These are phyloP conservation scores for Stramonita haemastoma DNA, from an alignment of 2,888 invertebrate species.

Conservation along the genomic window DNA sequence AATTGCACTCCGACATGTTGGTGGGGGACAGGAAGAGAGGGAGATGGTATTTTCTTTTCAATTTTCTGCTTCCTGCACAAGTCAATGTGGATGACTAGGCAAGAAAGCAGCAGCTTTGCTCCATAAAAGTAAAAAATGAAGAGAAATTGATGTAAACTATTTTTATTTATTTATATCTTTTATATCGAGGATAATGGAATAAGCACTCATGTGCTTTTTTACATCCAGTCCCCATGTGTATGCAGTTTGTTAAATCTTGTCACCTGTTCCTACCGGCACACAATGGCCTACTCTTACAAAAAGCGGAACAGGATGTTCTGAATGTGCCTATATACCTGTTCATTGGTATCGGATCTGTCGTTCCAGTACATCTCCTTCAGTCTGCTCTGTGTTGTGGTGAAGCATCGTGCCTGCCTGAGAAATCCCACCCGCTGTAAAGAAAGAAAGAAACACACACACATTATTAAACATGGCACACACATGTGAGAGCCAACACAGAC, in stretches of 20 bases:
- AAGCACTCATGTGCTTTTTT: no score
- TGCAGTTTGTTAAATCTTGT: no score
- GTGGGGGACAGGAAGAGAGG: no score
- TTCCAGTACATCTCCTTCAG: conserved; percentile 72
- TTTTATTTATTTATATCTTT: no score
- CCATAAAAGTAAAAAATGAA: neutral
- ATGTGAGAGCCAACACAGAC: neutral
- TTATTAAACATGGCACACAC: neutral
- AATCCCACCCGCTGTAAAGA: neutral
- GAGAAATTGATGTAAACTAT: neutral
- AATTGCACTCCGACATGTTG: no score
- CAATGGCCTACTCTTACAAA: no score
- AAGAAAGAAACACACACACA: neutral
- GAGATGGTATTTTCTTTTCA: no score
- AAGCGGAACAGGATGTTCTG: neutral
- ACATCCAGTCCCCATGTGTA: neutral
- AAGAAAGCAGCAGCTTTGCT: neutral
- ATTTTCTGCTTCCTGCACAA: neutral
- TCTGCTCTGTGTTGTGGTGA: neutral
- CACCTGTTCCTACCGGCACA: no score
- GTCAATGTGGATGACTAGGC: neutral
- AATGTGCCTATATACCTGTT: conserved; percentile 57
- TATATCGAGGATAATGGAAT: no score
- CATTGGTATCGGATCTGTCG: conserved; percentile 64
- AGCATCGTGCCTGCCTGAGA: neutral